Conservation (phyloP, 1,140 invertebrate genomes). For the Amyelois transitella region DNA sequence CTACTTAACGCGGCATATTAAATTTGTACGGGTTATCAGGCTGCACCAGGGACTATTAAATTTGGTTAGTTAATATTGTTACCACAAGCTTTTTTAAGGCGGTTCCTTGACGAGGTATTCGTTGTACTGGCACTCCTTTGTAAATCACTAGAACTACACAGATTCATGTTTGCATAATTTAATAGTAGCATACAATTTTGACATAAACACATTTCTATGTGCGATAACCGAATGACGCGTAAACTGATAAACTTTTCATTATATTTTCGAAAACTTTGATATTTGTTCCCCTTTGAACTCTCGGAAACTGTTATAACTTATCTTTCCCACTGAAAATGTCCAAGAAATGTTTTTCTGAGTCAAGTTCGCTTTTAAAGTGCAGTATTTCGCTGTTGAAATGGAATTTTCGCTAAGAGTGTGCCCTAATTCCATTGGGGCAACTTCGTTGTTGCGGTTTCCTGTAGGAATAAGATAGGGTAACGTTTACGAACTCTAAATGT, state of each 20-base stretch:
- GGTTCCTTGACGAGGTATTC: too few species aligned
- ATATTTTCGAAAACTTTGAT: background rate
- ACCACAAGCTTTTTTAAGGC: too few species aligned
- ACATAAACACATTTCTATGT: too few species aligned
- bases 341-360: background rate
- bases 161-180: too few species aligned
- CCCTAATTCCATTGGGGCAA: background rate
- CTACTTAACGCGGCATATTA: conserved; percentile 1
- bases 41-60: background rate
- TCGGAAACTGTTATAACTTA: background rate
- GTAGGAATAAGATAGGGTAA: background rate
- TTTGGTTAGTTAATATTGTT: background rate
- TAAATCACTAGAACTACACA: too few species aligned
- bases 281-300: background rate
- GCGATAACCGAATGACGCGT: background rate
- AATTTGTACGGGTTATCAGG: background rate
- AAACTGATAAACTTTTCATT: background rate
- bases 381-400: background rate
- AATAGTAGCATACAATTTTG: too few species aligned
- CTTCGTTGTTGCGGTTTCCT: background rate
- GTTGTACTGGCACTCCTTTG: too few species aligned
- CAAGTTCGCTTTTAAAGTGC: background rate
- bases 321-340: background rate
- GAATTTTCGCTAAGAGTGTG: background rate
- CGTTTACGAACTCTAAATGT: background rate